phyloP scores from a whole-genome alignment of 2,113 vertebrate genomes.

The Willisornis vidua region DNA sequence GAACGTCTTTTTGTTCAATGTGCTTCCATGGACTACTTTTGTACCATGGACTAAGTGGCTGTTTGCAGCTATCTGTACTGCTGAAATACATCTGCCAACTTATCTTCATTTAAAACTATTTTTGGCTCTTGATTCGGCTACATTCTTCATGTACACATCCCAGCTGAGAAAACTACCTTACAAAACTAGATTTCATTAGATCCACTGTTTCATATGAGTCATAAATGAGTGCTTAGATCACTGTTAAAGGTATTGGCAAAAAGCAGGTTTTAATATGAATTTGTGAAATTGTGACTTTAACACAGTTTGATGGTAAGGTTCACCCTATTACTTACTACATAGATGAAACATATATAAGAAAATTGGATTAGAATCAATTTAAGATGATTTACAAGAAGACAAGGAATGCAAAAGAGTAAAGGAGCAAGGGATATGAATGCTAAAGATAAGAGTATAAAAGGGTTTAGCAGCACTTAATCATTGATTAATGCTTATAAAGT shows the following conservation, averaged over 20 bases:
- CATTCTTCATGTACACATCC: accelerated
- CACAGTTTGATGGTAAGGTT: not conserved
- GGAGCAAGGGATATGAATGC: not conserved
- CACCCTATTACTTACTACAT: not conserved
- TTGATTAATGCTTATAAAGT: not conserved
- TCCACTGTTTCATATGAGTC: not conserved
- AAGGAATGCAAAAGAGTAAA: not conserved
- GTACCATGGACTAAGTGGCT: too few relatives aligned
- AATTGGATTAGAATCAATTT: not conserved
- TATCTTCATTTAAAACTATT: not conserved
- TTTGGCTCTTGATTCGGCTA: not conserved
- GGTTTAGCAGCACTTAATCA: not conserved
- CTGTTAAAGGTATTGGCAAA: not conserved
- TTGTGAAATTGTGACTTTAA: not conserved
- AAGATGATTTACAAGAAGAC: not conserved
- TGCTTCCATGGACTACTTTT: not conserved
- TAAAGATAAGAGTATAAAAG: not conserved
- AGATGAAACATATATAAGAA: not conserved
- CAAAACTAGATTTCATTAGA: not conserved
- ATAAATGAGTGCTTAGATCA: not conserved
- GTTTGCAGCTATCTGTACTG: not conserved
- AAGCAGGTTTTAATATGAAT: not conserved
- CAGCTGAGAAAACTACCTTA: not conserved
- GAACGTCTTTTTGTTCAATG: not conserved
- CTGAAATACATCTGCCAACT: not conserved